Percentiles rank a stretch among this genome's conserved stretches.
These are phyloP conservation scores for Indicator maculatus DNA, from an alignment of 2,113 vertebrate species.

Conservation along the genomic window DNA sequence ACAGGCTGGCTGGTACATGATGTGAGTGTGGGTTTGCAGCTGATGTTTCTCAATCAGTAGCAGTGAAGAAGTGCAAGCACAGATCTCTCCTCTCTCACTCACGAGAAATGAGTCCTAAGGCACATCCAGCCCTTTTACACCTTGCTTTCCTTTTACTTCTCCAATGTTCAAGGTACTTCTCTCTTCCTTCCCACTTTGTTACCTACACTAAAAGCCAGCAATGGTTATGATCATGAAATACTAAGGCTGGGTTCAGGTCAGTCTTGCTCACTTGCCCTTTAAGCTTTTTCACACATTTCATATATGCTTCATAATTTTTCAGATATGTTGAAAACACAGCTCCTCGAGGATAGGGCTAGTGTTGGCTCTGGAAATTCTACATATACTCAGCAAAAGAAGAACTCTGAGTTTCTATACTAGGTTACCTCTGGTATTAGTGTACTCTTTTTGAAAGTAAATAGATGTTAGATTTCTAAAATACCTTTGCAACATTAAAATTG, in stretches of 20 bases:
- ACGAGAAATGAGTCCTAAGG: neutral
- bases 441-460: neutral
- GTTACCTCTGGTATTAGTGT: neutral
- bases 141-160: neutral
- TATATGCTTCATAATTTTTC: neutral
- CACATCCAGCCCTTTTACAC: neutral
- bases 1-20: accelerated
- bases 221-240: neutral
- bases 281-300: neutral
- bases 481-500: constrained; percentile 9
- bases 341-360: neutral
- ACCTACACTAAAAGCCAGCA: neutral
- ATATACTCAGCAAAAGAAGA: neutral
- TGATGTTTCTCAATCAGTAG: neutral
- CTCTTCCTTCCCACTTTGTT: neutral
- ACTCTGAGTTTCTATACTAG: neutral
- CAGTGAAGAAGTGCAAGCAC: neutral
- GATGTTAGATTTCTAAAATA: neutral
- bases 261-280: neutral
- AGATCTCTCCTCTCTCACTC: neutral
- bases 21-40: neutral
- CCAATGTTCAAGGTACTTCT: neutral
- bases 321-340: neutral
- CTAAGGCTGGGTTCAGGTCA: neutral
- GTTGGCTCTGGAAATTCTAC: neutral